A percentile compares a stretch with the other conserved stretches of the same genome.
Conservation (phyloP, 2,888 invertebrate species). For the Lepidochitona cinerea region DNA sequence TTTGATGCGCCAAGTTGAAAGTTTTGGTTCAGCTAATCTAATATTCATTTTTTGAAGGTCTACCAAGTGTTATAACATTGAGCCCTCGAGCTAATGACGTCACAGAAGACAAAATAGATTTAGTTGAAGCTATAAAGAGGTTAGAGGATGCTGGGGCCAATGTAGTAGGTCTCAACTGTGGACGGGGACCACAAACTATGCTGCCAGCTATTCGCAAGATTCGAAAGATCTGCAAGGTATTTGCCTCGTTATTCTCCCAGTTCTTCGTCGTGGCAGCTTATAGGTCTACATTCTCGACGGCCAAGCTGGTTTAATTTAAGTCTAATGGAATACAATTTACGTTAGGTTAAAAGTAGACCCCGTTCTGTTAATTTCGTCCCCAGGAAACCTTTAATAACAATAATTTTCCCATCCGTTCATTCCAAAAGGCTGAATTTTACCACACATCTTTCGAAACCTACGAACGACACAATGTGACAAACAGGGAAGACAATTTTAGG, state of each 20-base stretch:
- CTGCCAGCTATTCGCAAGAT: background rate
- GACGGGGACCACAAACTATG: background rate
- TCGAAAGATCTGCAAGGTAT: background rate
- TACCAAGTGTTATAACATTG: background rate
- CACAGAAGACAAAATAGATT: background rate
- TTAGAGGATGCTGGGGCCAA: background rate
- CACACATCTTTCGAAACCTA: background rate
- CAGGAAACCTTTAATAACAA: no score
- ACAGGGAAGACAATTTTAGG: background rate
- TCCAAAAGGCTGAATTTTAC: no score
- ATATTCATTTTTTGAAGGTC: background rate
- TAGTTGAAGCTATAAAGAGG: background rate
- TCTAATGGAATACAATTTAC: no score
- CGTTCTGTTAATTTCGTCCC: no score
- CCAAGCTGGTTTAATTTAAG: no score
- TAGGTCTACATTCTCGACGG: no score
- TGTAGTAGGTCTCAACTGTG: background rate
- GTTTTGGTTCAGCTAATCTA: no score
- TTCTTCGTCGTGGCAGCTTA: no score
- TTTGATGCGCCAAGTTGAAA: no score
- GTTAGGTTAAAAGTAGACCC: no score
- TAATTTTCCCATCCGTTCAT: no score
- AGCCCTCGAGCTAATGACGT: background rate
- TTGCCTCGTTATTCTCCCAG: no score
- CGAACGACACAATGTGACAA: background rate